Base-by-base conservation (phyloP, 2,888 invertebrate species). In the Eupsilia transversa region DNA sequence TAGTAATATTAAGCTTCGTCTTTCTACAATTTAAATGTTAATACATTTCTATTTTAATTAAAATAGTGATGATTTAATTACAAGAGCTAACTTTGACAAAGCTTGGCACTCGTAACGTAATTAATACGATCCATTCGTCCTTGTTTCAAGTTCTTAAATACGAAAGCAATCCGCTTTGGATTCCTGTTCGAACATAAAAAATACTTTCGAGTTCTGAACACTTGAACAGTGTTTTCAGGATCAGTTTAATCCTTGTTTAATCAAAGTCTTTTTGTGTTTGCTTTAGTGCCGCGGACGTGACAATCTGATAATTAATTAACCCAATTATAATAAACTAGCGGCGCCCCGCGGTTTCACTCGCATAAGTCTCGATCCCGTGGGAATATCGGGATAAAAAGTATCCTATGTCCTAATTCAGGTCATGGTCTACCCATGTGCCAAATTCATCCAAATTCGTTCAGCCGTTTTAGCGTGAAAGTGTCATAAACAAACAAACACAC, bases 71-170 rank as follows among this genome's bases (percentile, higher is more conserved):
- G 73, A 81, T 85, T 85, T 71, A 72, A 85, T 83, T 82, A 82
- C 41, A 60, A 66, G 79, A 78, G 46, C 69, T 72, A 85, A 82
- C 79, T 83, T 85, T 72, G 69, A 85, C 83, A 85, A 85, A 72
- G 61, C 69, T 67, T n/a, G 66, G 69, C 67, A 63, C 72, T 67
- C 46, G 60, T 79, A 33, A 74, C 54, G 79, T 80, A 75, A 77
- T 84, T 80, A 84, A 83, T 72, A 12, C 76, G 69, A 84, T 72
- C 74, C 80, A 68, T 71, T 81, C 68, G 57, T 69, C 20, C 57
- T 69, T 72, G 69, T 67, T 74, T 59, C 66, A 84, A 84, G 75
- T 84, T 80, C 71, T 84, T 61, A 54, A 80, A 80, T 72, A 63
- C 46, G 75, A 74, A 72, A 74, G 75, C 68, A 71, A 80, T 80